Base-by-base conservation (phyloP, 1,140 invertebrate genomes). In the Leptinotarsa defecta region DNA sequence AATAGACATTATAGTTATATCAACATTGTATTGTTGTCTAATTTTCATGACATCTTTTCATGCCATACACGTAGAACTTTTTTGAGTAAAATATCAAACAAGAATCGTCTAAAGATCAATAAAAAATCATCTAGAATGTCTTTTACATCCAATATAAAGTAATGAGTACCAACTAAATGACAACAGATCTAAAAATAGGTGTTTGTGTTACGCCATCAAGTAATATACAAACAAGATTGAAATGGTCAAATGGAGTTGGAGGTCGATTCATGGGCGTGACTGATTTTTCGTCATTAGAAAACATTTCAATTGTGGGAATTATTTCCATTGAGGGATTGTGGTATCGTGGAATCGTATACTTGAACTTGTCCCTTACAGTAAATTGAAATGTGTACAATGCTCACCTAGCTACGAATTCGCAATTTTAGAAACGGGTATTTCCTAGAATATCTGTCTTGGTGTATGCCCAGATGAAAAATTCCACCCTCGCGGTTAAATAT, bases 101-200 rank as follows among this genome's bases (percentile, higher is more conserved):
- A 43, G 34, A 43, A 43, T 43, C 34, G 8, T 43, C 34, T 43
- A 43, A 43, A 43, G 34, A 57, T 57, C 52, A 17, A 4, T 3
- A 57, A 57, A 57, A 57, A 13, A n/a, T 6, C 1, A 15, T 57
- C 17, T 57, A 43, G 52, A 19, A n/a, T 57, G 52, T 19, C 52
- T 15, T 8, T 15, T n/a, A 57, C 52, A 57, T 5, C n/a, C 15
- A 57, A 57, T 15, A 57, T 17, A 57, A 19, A 57, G n/a, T 57
- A 17, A 57, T 43, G 11, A 43, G 6, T 43, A 19, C 52, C 15
- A n/a, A 15, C 52, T 57, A 17, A 57, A 68, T 68, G 67, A 68
- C 67, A 68, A 68, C 67, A 68, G 13, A 43, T 68, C 67, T 68
- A 68, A 68, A 68, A 68, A 68, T 68, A 68, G 43, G 43, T 68